Base-by-base conservation (phyloP, 2,113 vertebrate species). In the Lutjanus erythropterus region DNA sequence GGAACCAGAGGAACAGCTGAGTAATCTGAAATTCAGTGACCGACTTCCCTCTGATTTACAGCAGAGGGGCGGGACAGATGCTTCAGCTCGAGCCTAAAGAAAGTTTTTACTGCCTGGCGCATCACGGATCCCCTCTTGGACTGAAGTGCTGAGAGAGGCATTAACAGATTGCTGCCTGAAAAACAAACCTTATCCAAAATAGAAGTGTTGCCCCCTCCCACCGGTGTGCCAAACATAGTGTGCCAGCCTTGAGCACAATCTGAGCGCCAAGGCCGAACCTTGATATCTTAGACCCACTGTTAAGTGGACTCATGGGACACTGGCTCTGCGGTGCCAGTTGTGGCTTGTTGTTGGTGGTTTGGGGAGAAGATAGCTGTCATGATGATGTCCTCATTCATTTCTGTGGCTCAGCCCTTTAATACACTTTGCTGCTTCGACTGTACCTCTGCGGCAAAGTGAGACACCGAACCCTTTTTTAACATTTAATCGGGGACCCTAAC, bases 131-230 rank as follows among this genome's bases (percentile, higher is more conserved):
- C 80, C 71, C 82, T 42, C 76, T 29, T 15, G 76, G 68, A 72
- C 41, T 15, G 49, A 73, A 79, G 55, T 81, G 81, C 88, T 84
- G 86, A 91, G 68, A 81, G 62, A 59, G 37, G 72, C 72, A 85
- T 92, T 92, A 91, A 92, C 81, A 83, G 84, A 91, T 65, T 78
- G 84, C 80, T 33, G 66, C 67, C 78, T 92, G 93, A 90, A 92
- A 91, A 91, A 91, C 89, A 93, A 93, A 91, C 87, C 92, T 85
- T 86, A 77, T 92, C 92, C 80, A 90, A 93, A 95, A 95, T 94
- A 95, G 93, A 94, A 39, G 87, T 83, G 92, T 91, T 37, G 67
- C 83, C 74, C 72, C 69, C 56, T 53, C 19, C 19, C 15, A 29
- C 61, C 80, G 71, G 83, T 80, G 74, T 88, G 86, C 78, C 88